Conservation (phyloP, 2,113 vertebrate species). For the Tachysurus fulvidraco region DNA sequence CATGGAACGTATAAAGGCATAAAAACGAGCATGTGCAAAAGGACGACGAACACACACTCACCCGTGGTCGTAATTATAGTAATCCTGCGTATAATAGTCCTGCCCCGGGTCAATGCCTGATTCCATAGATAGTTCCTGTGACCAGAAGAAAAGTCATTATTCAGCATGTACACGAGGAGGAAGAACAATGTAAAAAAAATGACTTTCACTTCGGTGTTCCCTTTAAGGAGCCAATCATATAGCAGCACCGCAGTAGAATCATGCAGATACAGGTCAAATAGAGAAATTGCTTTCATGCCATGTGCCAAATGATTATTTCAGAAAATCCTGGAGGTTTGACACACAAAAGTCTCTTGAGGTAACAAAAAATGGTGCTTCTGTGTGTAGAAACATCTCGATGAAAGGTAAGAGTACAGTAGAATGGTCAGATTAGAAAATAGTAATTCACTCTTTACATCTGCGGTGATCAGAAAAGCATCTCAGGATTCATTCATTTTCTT, state of each 20-base stretch:
- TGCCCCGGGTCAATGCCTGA: conserved; percentile 98
- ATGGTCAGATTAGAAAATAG: background rate
- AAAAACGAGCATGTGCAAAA: background rate
- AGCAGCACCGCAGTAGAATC: background rate
- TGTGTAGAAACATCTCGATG: background rate
- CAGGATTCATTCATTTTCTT: too few species aligned
- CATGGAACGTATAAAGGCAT: background rate
- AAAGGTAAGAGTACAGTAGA: background rate
- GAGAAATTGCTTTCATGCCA: too few species aligned
- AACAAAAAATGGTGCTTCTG: background rate
- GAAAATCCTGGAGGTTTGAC: background rate
- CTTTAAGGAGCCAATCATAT: background rate
- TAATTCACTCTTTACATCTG: background rate
- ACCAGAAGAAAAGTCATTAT: conserved; percentile 59
- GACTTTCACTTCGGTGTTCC: background rate
- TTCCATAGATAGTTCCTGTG: conserved; percentile 95
- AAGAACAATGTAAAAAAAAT: background rate
- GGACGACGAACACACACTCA: conserved; percentile 64
- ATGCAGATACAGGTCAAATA: background rate
- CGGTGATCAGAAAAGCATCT: background rate
- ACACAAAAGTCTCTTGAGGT: background rate
- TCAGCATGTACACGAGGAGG: conserved; percentile 4
- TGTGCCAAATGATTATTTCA: background rate
- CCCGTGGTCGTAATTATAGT: conserved; percentile 98
- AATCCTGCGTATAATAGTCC: conserved; percentile 95